phyloP scores from a whole-genome alignment of 2,113 vertebrate species.

The Gymnocephalus cernua region DNA sequence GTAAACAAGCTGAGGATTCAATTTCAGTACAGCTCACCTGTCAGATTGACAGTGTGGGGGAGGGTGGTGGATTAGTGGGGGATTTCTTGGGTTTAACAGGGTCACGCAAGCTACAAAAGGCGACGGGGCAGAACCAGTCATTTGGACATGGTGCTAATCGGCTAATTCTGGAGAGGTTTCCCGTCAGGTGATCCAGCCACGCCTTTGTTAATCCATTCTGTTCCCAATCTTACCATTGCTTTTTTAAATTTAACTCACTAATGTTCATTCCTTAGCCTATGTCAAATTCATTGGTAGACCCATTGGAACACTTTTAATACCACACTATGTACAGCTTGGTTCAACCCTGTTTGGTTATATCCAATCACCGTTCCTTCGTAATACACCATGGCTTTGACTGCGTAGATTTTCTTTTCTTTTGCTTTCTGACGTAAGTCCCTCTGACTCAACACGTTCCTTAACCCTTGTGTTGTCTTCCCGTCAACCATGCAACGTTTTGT shows the following conservation, averaged over 20 bases:
- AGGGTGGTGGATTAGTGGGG: slow-evolving; percentile 74
- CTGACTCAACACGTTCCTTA: slow-evolving; percentile 5
- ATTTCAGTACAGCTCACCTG: slow-evolving; percentile 74
- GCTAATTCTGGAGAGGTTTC: slow-evolving; percentile 54
- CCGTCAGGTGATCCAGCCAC: slow-evolving; percentile 55
- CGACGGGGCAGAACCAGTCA: slow-evolving; percentile 12
- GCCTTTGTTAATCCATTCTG: slow-evolving; percentile 22
- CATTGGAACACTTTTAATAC: background rate
- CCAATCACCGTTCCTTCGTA: background rate
- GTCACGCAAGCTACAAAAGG: slow-evolving; percentile 58
- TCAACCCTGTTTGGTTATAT: background rate
- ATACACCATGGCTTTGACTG: background rate
- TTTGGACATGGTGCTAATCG: slow-evolving; percentile 60
- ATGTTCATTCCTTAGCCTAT: background rate
- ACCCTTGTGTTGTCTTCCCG: too few relatives aligned
- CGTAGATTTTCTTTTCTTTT: background rate
- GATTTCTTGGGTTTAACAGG: slow-evolving; percentile 77
- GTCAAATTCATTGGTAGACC: background rate
- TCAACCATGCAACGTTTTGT: too few relatives aligned
- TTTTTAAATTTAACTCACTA: background rate
- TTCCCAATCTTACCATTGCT: background rate
- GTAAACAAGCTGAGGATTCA: slow-evolving; percentile 48
- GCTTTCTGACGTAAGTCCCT: background rate
- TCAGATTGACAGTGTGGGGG: slow-evolving; percentile 39
- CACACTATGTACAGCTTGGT: background rate